Evolutionary conservation across 2,797 vertebrate genomes (phyloP).

Genomic region (Selene dorsalis): DNA sequence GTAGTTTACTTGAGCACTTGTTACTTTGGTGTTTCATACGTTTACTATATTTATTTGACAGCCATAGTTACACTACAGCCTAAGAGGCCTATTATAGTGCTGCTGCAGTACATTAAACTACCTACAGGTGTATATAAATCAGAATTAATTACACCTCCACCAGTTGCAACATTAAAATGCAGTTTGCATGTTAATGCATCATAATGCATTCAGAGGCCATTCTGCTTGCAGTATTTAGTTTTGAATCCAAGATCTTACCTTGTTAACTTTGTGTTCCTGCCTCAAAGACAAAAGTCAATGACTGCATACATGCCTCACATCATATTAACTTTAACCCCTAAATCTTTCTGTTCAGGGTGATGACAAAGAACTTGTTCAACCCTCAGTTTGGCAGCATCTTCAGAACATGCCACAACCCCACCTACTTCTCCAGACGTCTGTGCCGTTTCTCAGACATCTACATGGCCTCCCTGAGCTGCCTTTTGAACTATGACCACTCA

Average conservation of each 20-base stretch:
- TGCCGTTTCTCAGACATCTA: conserved; percentile 89
- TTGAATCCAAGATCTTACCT: neutral
- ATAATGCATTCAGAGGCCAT: too few relatives aligned
- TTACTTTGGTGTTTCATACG: neutral
- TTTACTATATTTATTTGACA: neutral
- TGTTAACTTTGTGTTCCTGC: too few relatives aligned
- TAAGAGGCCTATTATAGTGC: neutral
- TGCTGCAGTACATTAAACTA: neutral
- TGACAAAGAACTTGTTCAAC: conserved; percentile 90
- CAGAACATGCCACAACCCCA: conserved; percentile 89
- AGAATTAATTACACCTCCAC: neutral
- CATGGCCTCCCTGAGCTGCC: conserved; percentile 88
- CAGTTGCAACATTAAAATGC: neutral
- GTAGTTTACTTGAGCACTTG: neutral
- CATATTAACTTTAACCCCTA: neutral
- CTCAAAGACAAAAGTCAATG: too few relatives aligned
- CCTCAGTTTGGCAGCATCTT: conserved; percentile 91
- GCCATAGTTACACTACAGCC: neutral
- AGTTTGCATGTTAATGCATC: neutral
- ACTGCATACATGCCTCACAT: neutral
- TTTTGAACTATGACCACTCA: conserved; percentile 86
- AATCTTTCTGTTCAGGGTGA: conserved; percentile 71
- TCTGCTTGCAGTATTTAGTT: neutral
- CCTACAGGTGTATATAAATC: neutral
- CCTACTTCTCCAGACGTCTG: conserved; percentile 89